Percentiles rank a stretch among this genome's conserved stretches.
These are phyloP conservation scores for Cryptoprocta ferox DNA, from an alignment of 2,797 vertebrate species.

Conservation along the genomic window DNA sequence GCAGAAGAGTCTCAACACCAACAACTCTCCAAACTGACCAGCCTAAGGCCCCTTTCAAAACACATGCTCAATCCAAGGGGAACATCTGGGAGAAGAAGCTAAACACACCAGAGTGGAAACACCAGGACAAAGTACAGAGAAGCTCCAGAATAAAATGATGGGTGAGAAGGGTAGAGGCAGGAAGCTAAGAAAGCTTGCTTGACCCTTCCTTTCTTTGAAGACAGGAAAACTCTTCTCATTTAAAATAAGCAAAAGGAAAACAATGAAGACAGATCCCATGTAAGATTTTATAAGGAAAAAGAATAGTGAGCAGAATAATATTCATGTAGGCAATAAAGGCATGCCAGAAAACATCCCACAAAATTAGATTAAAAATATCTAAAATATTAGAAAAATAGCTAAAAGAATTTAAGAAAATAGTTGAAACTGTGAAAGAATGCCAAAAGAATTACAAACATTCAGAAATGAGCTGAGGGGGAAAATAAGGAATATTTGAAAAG, in stretches of 20 bases:
- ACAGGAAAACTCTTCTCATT: not conserved
- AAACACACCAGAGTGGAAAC: not conserved
- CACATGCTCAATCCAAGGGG: not conserved
- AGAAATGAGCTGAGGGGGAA: not conserved
- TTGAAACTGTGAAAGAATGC: not conserved
- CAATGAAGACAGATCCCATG: not conserved
- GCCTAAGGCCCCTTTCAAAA: not conserved
- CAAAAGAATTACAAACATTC: slow-evolving; percentile 50
- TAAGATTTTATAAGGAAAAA: slow-evolving; percentile 38
- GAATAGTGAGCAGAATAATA: slow-evolving; percentile 13
- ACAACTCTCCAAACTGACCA: not conserved
- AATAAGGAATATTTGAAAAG: slow-evolving; percentile 1
- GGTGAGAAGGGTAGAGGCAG: not conserved
- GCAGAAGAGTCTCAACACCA: not conserved
- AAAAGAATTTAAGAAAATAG: slow-evolving; percentile 48
- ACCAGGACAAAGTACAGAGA: not conserved
- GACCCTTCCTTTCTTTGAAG: not conserved
- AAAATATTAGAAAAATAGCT: slow-evolving; percentile 21
- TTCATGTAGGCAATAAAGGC: not conserved
- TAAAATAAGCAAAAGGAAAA: not conserved
- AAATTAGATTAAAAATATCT: not conserved
- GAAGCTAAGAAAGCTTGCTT: not conserved
- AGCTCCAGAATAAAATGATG: not conserved
- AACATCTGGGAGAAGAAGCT: not conserved
- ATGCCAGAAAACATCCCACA: not conserved